phyloP scores from a whole-genome alignment of 2,797 vertebrate genomes.

The Hoplostethus mediterraneus region DNA sequence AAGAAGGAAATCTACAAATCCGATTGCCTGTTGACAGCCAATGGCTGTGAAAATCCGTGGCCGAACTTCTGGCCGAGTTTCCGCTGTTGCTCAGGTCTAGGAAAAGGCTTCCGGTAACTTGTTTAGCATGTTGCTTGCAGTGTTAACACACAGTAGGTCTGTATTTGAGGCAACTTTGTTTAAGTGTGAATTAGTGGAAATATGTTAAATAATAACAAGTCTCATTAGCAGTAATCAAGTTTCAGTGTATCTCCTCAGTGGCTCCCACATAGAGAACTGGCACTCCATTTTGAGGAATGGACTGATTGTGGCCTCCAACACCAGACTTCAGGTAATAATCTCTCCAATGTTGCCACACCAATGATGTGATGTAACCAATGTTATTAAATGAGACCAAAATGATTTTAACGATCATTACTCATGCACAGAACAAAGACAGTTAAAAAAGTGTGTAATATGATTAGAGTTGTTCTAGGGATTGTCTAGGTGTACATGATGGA shows the following conservation, averaged over 20 bases:
- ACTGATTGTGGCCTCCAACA: slow-evolving; percentile 93
- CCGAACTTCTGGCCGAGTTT: no score
- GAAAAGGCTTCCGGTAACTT: no score
- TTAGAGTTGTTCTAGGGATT: no score
- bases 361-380: background rate
- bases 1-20: no score
- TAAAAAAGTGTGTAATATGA: no score
- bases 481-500: no score
- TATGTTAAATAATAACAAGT: background rate
- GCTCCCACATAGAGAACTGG: slow-evolving; percentile 95
- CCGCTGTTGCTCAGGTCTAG: no score
- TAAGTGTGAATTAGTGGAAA: background rate
- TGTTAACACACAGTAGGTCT: no score
- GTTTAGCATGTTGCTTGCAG: no score
- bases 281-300: slow-evolving; percentile 95
- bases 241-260: slow-evolving; percentile 74
- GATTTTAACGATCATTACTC: background rate
- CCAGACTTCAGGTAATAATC: slow-evolving; percentile 88
- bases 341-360: background rate
- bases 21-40: no score
- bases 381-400: background rate
- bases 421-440: background rate
- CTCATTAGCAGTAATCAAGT: slow-evolving; percentile 1
- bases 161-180: no score
- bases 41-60: no score